Base-by-base conservation (phyloP, 2,888 invertebrate species). In the Zygogramma bicolorata region DNA sequence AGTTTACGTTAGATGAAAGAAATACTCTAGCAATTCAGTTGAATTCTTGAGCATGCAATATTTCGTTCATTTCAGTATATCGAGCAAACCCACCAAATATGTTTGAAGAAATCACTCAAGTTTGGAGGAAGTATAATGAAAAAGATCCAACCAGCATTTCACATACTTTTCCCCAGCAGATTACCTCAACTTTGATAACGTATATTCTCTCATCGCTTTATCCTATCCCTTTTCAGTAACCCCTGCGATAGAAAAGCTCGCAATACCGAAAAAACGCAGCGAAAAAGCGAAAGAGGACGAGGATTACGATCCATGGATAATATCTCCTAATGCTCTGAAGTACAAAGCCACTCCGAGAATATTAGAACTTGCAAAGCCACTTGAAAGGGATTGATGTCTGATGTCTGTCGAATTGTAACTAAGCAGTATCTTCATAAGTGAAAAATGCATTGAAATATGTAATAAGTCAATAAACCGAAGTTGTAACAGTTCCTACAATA, bases 291-390 rank as follows among this genome's bases (percentile, higher is more conserved):
- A 88, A 7, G 82, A 79, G 1, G 88, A 89, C 68, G 84, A 87
- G 29, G 89, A 88, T 68, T 88, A 87, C 42, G 88, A 90, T 84
- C 88, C 89, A 0, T 90, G 88, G 75, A 81, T 83, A 2, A 87
- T 90, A 20, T 84, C 87, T 0, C 86, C 86, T 10, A 87, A 86
- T 68, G 90, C 90, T 0, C 82, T 90, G n/a, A 90, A 88, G 74
- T 89, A 88, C 69, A 87, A 87, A 73, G 78, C 88, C 6, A 83
- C 88, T 1, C 77, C 85, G 1, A 87, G 89, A 71, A 87, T 88
- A 42, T 78, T 85, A 27, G 87, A 89, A 76, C 77, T 90, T 65
- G 88, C 90, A 0, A 87, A 87, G 75, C 89, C 89, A 1, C 73
- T 71, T 38, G 83, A 84, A 72, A 68, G 84, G 74, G 78, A 80